Percentiles rank a stretch among this genome's conserved stretches.
phyloP scores from a whole-genome alignment of 2,797 vertebrate genomes.

The Thaleichthys pacificus region DNA sequence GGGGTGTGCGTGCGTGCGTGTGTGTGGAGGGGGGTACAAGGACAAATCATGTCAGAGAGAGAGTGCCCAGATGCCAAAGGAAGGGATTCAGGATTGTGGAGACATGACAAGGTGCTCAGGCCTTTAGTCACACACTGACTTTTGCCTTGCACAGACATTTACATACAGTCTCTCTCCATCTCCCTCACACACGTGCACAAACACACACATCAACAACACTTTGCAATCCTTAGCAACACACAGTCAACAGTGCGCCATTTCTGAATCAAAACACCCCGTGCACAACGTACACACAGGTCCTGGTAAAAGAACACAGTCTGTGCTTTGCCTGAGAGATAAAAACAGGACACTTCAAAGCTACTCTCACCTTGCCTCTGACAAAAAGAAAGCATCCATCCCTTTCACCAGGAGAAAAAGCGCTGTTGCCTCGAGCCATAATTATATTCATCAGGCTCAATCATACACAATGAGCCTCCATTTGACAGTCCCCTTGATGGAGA shows the following conservation, averaged over 20 bases:
- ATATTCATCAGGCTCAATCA: slow-evolving; percentile 56
- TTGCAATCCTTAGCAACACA: background rate
- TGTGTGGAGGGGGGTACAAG: slow-evolving; percentile 29
- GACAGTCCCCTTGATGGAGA: slow-evolving; percentile 38
- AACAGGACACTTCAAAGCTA: background rate
- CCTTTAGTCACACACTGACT: too few relatives aligned
- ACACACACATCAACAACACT: slow-evolving; percentile 19
- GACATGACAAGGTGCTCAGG: slow-evolving; percentile 3
- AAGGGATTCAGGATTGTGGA: background rate
- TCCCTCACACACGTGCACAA: background rate
- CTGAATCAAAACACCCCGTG: background rate
- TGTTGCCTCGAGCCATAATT: slow-evolving; percentile 37
- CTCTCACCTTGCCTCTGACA: background rate
- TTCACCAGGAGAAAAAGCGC: slow-evolving; percentile 30
- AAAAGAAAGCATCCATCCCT: slow-evolving; percentile 27
- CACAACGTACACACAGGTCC: slow-evolving; percentile 7
- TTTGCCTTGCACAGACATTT: background rate
- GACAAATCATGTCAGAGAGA: slow-evolving; percentile 10
- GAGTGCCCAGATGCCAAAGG: background rate
- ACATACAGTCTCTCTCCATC: slow-evolving; percentile 11
- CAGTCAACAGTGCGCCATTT: background rate
- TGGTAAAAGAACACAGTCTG: background rate
- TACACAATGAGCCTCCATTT: slow-evolving; percentile 46
- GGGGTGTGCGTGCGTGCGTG: background rate
- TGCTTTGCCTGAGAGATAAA: background rate